phyloP scores from a whole-genome alignment of 2,113 vertebrate genomes.

The Corydoras sp. region DNA sequence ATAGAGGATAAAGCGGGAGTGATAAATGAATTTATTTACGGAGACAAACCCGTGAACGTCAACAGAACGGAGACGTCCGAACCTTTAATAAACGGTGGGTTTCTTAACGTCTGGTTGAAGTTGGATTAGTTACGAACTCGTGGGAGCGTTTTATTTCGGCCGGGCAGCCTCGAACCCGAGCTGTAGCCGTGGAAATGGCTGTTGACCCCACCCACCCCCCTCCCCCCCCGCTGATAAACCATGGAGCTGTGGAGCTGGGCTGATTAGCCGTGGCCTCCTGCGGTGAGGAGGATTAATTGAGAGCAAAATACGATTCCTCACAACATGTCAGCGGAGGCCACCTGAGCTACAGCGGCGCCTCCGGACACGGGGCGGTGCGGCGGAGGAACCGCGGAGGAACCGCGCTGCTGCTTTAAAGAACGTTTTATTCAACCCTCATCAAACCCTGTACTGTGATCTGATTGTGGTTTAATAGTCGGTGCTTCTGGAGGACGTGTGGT shows the following conservation, averaged over 20 bases:
- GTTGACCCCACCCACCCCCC: not conserved
- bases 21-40: no score
- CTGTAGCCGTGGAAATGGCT: conserved; percentile 9
- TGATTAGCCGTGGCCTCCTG: conserved; percentile 17
- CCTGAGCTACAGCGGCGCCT: conserved; percentile 16
- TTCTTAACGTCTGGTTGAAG: not conserved
- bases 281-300: conserved; percentile 17
- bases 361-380: not conserved
- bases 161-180: not conserved
- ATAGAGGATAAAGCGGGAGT: no score
- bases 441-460: not conserved
- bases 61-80: not conserved
- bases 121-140: not conserved
- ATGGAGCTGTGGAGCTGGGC: conserved; percentile 10
- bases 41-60: no score
- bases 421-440: not conserved
- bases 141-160: conserved; percentile 8
- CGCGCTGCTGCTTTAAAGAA: not conserved
- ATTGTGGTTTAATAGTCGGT: no score
- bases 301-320: conserved; percentile 25
- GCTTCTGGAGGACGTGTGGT: no score
- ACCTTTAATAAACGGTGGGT: not conserved
- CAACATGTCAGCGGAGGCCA: conserved; percentile 21
- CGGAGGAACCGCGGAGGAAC: not conserved
- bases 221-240: not conserved